These are phyloP conservation scores for Parotocinclus haroldoi DNA, from an alignment of 2,797 vertebrate species.

Conservation along the genomic window DNA sequence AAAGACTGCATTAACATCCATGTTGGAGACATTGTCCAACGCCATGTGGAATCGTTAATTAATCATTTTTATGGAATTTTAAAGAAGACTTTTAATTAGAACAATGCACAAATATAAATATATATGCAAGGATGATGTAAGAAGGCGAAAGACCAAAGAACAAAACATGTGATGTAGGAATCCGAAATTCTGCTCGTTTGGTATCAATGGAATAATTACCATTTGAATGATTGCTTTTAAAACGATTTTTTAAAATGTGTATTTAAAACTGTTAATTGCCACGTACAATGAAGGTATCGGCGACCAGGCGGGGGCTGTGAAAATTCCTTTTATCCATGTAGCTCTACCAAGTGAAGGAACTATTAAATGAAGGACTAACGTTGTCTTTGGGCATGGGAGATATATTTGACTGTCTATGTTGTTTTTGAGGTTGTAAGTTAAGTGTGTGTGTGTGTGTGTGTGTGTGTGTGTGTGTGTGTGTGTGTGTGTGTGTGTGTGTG, in stretches of 20 bases:
- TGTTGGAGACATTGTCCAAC: constrained; percentile 25
- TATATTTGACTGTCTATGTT: constrained; percentile 57
- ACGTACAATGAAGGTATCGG: constrained; percentile 47
- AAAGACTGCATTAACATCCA: constrained; percentile 55
- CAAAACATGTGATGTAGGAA: constrained; percentile 68
- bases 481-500: too few relatives aligned
- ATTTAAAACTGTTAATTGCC: constrained; percentile 40
- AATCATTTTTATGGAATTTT: constrained; percentile 66
- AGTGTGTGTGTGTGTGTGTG: constrained; percentile 5
- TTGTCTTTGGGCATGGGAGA: constrained; percentile 55
- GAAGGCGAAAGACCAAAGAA: constrained; percentile 77
- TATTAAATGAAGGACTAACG: constrained; percentile 50
- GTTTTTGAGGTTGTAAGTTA: constrained; percentile 50
- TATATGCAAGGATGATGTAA: constrained; percentile 71
- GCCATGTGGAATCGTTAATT: constrained; percentile 47
- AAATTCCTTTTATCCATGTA: constrained; percentile 25
- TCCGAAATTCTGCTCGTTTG: constrained; percentile 48
- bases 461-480: too few relatives aligned
- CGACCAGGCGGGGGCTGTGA: constrained; percentile 20
- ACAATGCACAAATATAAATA: constrained; percentile 47
- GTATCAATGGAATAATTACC: constrained; percentile 40
- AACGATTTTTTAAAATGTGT: constrained; percentile 55
- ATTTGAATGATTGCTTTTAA: constrained; percentile 29
- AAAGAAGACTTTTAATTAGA: constrained; percentile 54
- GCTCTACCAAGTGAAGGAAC: constrained; percentile 54